Base-by-base conservation (phyloP, 92 coral and sea anemone genomes). In the Meandrina meandrites region DNA sequence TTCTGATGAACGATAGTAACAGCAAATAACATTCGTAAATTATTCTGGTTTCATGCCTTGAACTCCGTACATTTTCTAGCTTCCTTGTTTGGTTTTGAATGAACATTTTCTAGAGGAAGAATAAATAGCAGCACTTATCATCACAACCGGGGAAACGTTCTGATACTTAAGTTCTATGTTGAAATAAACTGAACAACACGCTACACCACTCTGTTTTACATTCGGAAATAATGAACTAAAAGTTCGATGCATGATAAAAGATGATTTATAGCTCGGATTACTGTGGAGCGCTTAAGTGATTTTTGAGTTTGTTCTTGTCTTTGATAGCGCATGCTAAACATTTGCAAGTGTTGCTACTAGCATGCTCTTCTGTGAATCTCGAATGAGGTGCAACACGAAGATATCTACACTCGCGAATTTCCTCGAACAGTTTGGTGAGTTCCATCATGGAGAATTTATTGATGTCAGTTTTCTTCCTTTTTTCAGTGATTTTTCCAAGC, bases 391-490 rank as follows among this genome's bases (percentile, higher is more conserved):
- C 98, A 36, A 91, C 92, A 42, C 98, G 94, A 42, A 94, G 86
- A 82, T 94, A 94, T 76, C 98, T 78, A 82, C 98, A 94, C 79
- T 94, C 96, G 36, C 94, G 90, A 47, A 94, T 94, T 28, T 94
- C 98, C 79, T 93, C 96, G 47, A 91, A 94, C 79, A 94, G 80
- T 22, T 88, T 92, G 9, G 94, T 93, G 27, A 94, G 82, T 47
- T 94, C 96, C 72, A 81, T 68, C 90, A 94, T 88, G 28, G 98
- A 86, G 91, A 94, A 89, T 80, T 93, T 93, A 32, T 79, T 87
- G 47, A 92, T 86, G 75, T 94, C 94, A 78, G 89, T 90, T 82
- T 90, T 92, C 70, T 90, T 87, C 72, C 89, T 85, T 11, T 81
- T 80, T 8, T 75, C 90, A 28, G 87, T 81, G 47, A 94, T 84